Percentiles rank a stretch among this genome's conserved stretches.
These are phyloP conservation scores for Acanthurus leucopareius DNA, from an alignment of 2,797 vertebrate genomes.

Conservation along the genomic window DNA sequence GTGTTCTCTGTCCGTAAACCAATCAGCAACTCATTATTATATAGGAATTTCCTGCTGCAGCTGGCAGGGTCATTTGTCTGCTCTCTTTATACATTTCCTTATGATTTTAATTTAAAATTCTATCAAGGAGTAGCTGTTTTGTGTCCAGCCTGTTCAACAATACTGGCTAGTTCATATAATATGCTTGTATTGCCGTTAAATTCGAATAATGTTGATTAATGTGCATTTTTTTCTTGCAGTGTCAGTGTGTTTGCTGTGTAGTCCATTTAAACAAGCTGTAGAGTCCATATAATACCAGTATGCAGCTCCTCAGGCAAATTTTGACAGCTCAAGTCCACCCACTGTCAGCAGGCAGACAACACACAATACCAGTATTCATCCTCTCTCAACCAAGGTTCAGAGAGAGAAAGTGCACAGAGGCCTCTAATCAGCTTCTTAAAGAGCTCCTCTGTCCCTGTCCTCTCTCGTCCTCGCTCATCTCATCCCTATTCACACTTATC, in stretches of 20 bases:
- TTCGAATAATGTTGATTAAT: not conserved
- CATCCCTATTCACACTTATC: slow-evolving; percentile 26
- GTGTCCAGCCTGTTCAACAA: not conserved
- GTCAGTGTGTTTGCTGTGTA: not conserved
- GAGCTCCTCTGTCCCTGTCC: slow-evolving; percentile 55
- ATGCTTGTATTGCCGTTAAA: not conserved
- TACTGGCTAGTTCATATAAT: not conserved
- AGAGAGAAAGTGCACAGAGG: slow-evolving; percentile 39
- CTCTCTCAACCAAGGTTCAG: slow-evolving; percentile 43
- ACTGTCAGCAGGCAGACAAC: slow-evolving; percentile 37
- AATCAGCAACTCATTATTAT: not conserved
- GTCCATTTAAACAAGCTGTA: not conserved
- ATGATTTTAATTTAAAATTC: not conserved
- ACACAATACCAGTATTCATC: slow-evolving; percentile 76
- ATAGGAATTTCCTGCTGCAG: not conserved
- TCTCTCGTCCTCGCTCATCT: slow-evolving; percentile 18
- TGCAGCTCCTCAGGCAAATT: slow-evolving; percentile 53
- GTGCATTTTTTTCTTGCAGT: not conserved
- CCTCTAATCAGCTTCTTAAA: slow-evolving; percentile 61
- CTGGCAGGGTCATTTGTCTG: not conserved
- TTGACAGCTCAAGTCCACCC: slow-evolving; percentile 47
- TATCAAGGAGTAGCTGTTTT: not conserved
- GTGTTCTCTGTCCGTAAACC: not conserved
- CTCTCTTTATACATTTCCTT: not conserved
- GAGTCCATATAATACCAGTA: not conserved